Base-by-base conservation (phyloP, 2,797 vertebrate species). In the Acanthurus tractus region DNA sequence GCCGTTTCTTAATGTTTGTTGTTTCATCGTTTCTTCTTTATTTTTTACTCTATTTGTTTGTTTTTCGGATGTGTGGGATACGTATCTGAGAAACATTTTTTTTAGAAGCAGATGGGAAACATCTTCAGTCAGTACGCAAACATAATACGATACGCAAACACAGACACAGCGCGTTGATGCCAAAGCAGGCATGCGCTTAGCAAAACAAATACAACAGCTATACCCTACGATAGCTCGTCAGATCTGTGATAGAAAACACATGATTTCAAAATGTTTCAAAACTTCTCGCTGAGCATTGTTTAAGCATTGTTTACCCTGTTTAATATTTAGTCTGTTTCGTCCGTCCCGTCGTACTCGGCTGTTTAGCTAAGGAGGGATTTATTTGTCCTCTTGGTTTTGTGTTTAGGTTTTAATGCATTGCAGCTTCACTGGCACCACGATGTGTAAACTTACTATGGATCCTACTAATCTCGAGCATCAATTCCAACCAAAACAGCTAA, bases 401-500 rank as follows among this genome's bases (percentile, higher is more conserved):
- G 86, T 90, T 90, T 89, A 75, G 81, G 63, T 85, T 87, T 90
- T 84, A 88, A 90, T 93, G 79, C 85, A 80, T 74, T 72, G 74
- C 82, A 85, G 81, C 86, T 81, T 90, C 79, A 61, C 89, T 82
- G 86, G 90, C 88, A 90, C 85, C 84, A 88, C 64, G 59, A 83
- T 87, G 87, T 84, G 89, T 88, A 93, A 93, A 93, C 83, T 74
- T 67, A 83, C 86, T 83, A 79, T 80, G 76, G 45, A 71, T 81
- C 86, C 82, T 62, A 69, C 85, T 85, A 88, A 90, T 92, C 86
- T 75, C 72, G 50, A 63, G 73, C 81, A 75, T 62, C 82, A 85
- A 87, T 86, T 90, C 83, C 86, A 92, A 88, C 79, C 79, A 88
- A 88, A 90, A 81, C 81, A 82, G 58, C 65, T 90, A 92, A 93